Evolutionary conservation across 2,797 vertebrate species (phyloP), one percentile per base, ranked within the genome.

Genomic region (Remorina albescens): DNA sequence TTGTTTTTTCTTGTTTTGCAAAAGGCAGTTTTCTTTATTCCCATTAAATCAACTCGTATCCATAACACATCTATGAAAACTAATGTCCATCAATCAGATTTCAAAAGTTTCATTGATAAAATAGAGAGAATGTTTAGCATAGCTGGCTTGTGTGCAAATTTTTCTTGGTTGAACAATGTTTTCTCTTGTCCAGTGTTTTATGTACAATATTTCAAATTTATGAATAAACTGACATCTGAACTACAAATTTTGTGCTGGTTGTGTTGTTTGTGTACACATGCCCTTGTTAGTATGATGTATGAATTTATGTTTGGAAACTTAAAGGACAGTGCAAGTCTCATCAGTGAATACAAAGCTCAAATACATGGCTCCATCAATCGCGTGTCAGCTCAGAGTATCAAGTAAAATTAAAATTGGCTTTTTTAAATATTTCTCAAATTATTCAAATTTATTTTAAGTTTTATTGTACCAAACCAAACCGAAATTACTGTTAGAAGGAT

Each of bases 211-310:
- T 83, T 83, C 21, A 72, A 46, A 74, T 78, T 74, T 84, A 79
- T 85, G 71, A 84, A 88, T 91, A 90, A 91, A 91, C 39, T 51
- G 10, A 83, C n/a, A 6, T 71, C 4, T 69, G 37, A 75, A 62
- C 28, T 25, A 4, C 10, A 39, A 21, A 15, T 1, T 28, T 55
- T 32, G 19, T 13, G 10, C 34, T 39, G 0, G 39, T 81, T 11
- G 9, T 67, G 66, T 73, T 32, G 2, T 73, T 25, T 73, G 30
- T 83, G 5, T 44, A 2, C 19, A 28, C 2, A 23, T 54, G 9
- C 21, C 5, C 23, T 42, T 42, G 41, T 42, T 19, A 18, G 41
- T 42, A 16, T 18, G 16, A 19, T 19, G 41, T 42, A 42, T 42
- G 1, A 42, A 16, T 15, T 18, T 4, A 9, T 34, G 9, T 34